Base-by-base conservation (phyloP, 2,113 vertebrate species). In the Delphinus delphis region DNA sequence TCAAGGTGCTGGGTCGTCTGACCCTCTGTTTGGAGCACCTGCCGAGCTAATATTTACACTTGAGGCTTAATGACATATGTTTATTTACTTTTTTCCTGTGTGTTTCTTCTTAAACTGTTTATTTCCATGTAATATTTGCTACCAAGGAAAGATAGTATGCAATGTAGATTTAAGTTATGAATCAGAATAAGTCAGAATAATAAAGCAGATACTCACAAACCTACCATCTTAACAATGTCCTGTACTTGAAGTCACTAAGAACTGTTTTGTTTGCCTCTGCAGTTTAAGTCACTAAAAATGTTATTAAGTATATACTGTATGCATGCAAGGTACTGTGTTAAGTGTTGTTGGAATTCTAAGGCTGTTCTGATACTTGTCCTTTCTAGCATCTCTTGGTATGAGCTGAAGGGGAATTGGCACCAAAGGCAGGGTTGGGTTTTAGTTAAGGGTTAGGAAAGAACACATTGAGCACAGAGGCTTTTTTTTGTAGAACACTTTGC, bases 1-100 rank as follows among this genome's bases (percentile, higher is more conserved):
- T 8, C 4, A 2, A 33, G 5, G 36, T 55, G 68, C 84, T 3
- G 0, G n/a, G 17, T 41, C 2, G 0, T 15, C 60, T 14, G 33
- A 53, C 18, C 17, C 50, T 67, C 31, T 17, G 13, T 63, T 26
- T 38, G 33, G 28, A 26, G 44, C 47, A 13, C 33, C 23, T 31
- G 33, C 71, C 5, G 8, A 26, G 14, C 41, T 76, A 5, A 80
- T 41, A 8, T 73, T 17, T 21, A 63, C 60, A 71, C 73, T 38
- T 20, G 6, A 47, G 65, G 6, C 36, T 67, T 82, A 31, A 44
- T 28, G 50, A 23, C 50, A 20, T 47, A 3, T 20, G 3, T 62
- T 25, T 38, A 23, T 63, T 80, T 67, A 11, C 38, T 50, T 23
- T n/a, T n/a, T 41, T 65, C 36, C 62, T 36, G 13, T 80, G 6